A percentile compares a stretch with the other conserved stretches of the same genome.
phyloP scores from a whole-genome alignment of 2,113 vertebrate species.

The Clarias gariepinus region DNA sequence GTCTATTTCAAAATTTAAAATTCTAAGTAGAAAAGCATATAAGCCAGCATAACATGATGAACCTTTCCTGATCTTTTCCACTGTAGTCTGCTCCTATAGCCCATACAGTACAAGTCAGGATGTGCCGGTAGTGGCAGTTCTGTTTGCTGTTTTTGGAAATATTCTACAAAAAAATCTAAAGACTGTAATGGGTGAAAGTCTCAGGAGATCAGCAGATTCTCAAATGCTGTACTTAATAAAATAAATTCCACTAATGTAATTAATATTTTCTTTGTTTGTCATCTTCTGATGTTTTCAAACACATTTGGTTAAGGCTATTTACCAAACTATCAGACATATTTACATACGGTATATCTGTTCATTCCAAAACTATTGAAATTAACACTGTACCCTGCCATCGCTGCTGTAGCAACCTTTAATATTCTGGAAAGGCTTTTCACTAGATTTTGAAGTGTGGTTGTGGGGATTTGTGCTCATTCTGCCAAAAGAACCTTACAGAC shows the following conservation, averaged over 20 bases:
- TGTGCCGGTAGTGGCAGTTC: too few species aligned
- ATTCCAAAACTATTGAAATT: background rate
- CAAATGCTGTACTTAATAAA: too few species aligned
- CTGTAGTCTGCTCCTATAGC: too few species aligned
- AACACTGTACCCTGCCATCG: background rate
- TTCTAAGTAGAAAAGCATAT: too few species aligned
- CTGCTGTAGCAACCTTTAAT: background rate
- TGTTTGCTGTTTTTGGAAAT: too few species aligned
- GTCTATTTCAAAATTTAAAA: too few species aligned
- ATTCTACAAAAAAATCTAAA: too few species aligned
- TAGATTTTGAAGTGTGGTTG: background rate
- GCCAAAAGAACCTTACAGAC: background rate
- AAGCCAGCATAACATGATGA: too few species aligned
- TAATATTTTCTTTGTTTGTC: background rate
- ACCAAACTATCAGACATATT: background rate
- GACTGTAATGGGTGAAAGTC: too few species aligned
- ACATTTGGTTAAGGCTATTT: background rate
- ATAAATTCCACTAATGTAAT: background rate
- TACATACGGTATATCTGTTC: background rate
- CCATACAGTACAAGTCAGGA: too few species aligned
- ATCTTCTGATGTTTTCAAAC: background rate
- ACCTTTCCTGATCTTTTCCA: background rate
- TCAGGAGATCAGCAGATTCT: background rate
- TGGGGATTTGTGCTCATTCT: background rate
- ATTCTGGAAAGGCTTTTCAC: background rate